Evolutionary conservation across 2,888 invertebrate genomes (phyloP).

Genomic region (Apamea epomidion): DNA sequence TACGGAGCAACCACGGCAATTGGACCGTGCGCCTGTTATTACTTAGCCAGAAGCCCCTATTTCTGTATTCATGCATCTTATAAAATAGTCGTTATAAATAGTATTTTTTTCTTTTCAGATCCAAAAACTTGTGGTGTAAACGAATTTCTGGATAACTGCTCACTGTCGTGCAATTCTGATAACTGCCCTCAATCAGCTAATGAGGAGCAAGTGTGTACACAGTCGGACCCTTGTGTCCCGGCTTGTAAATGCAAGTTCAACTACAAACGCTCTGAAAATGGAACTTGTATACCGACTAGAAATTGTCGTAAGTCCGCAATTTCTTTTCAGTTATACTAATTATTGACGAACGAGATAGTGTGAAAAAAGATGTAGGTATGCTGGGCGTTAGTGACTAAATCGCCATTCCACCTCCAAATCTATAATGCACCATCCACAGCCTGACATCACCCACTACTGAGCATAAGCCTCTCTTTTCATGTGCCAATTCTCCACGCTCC

Average conservation of each 20-base stretch:
- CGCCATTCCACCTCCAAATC: background rate
- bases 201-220: conserved; percentile 58
- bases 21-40: too few relatives aligned
- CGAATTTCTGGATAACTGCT: conserved; percentile 69
- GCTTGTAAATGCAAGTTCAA: conserved; percentile 76
- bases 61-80: background rate
- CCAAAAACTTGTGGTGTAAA: conserved; percentile 57
- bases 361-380: background rate
- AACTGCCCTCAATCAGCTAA: conserved; percentile 68
- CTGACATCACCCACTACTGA: too few relatives aligned
- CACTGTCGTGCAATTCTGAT: conserved; percentile 68
- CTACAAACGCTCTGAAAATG: conserved; percentile 69
- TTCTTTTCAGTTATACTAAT: background rate
- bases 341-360: background rate
- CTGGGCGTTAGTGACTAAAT: too few relatives aligned
- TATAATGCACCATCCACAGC: background rate
- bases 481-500: background rate
- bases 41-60: too few relatives aligned
- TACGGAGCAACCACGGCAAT: too few relatives aligned
- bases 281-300: conserved; percentile 71
- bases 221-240: conserved; percentile 64
- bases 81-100: background rate
- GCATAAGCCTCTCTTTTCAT: background rate
- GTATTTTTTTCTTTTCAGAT: background rate
- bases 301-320: conserved; percentile 72